Evolutionary conservation across 2,113 vertebrate species (phyloP).

Genomic region (Corythornis madagascariensis): DNA sequence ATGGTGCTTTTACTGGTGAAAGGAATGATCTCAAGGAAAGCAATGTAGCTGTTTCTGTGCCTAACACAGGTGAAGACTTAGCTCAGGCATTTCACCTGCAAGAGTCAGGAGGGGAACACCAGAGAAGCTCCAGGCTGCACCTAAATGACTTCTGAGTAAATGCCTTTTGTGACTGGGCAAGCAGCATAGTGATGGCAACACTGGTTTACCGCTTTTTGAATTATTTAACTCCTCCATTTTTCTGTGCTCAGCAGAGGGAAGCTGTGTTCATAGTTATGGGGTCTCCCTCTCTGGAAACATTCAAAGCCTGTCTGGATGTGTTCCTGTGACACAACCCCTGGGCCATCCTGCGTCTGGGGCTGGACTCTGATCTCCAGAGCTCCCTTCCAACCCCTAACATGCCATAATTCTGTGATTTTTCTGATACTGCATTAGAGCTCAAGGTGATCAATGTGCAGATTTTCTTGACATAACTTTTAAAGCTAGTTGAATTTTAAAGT

Average conservation of each 20-base stretch:
- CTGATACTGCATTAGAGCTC: rapidly evolving
- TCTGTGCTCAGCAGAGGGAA: background rate
- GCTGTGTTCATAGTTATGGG: background rate
- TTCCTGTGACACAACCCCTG: too few relatives aligned
- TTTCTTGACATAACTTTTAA: background rate
- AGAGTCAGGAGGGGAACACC: slow-evolving; percentile 69
- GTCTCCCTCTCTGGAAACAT: too few relatives aligned
- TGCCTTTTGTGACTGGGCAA: background rate
- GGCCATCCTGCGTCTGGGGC: too few relatives aligned
- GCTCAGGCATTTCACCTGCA: slow-evolving; percentile 70
- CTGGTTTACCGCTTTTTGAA: background rate
- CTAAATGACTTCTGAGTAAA: background rate
- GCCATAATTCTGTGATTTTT: background rate
- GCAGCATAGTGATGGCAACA: background rate
- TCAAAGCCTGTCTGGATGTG: too few relatives aligned
- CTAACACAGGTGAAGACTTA: slow-evolving; percentile 40
- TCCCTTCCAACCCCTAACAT: too few relatives aligned
- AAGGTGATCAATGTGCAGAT: background rate
- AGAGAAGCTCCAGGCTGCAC: slow-evolving; percentile 11
- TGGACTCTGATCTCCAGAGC: too few relatives aligned
- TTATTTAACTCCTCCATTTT: background rate
- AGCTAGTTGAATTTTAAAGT: background rate
- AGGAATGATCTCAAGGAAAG: slow-evolving; percentile 43
- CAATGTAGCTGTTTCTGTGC: slow-evolving; percentile 30
- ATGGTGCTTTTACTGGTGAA: slow-evolving; percentile 1